Conservation (phyloP, 2,113 vertebrate genomes). For the Grantiella picta region DNA sequence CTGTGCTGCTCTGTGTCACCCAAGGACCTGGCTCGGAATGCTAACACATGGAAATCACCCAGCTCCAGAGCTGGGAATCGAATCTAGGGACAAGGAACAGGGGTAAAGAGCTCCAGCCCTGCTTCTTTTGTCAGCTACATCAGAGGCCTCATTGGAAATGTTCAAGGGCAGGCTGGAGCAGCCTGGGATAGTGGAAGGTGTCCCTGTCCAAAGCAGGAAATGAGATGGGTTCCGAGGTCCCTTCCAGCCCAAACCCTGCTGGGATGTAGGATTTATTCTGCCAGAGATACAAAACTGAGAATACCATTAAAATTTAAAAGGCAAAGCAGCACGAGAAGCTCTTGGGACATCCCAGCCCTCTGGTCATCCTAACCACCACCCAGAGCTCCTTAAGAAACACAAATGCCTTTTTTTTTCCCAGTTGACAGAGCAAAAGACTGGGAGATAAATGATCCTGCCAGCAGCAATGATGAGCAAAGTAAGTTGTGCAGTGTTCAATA, state of each 20-base stretch:
- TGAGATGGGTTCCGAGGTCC: no score
- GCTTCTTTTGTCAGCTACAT: background rate
- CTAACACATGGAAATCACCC: background rate
- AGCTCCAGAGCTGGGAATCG: rapidly evolving
- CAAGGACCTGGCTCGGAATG: background rate
- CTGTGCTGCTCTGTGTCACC: background rate
- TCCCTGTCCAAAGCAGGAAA: background rate
- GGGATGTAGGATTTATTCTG: background rate
- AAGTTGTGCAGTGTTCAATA: background rate
- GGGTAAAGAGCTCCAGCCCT: background rate
- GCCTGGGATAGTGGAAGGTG: background rate
- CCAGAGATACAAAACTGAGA: background rate
- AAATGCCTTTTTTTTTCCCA: background rate
- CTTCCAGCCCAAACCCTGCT: background rate
- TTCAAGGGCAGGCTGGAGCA: background rate
- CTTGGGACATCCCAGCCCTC: background rate
- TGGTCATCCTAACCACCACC: background rate
- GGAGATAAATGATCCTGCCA: background rate
- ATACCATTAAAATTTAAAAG: background rate
- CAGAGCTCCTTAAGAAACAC: background rate
- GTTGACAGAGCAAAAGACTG: background rate
- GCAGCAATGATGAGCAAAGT: background rate
- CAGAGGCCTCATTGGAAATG: background rate
- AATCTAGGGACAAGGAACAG: background rate
- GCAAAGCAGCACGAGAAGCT: background rate